Conservation (phyloP, 2,113 vertebrate species). For the Peucedramus taeniatus region DNA sequence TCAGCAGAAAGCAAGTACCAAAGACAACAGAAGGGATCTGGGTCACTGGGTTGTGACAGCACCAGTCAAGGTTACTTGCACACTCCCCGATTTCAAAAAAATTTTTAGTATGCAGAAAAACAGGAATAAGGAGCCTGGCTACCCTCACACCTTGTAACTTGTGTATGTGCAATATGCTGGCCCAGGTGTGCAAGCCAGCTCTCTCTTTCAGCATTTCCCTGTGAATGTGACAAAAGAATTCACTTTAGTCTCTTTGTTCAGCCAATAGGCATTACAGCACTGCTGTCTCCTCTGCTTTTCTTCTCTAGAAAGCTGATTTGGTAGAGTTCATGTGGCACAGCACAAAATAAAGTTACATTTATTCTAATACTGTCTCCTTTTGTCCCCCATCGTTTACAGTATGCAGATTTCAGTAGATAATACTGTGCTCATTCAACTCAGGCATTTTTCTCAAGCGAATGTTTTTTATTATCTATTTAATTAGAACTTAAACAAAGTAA, state of each 20-base stretch:
- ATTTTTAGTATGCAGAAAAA: neutral
- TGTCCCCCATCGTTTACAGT: neutral
- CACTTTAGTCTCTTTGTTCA: neutral
- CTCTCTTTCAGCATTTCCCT: neutral
- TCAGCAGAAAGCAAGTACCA: neutral
- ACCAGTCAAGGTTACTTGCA: neutral
- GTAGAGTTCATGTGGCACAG: neutral
- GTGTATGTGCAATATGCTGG: neutral
- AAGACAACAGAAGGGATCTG: neutral
- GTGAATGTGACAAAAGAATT: neutral
- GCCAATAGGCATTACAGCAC: accelerated
- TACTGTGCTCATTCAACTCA: neutral
- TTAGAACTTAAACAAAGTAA: neutral
- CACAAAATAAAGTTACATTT: neutral
- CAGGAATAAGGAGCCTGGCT: neutral
- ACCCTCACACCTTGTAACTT: neutral
- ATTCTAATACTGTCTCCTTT: neutral
- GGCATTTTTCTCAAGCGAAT: neutral
- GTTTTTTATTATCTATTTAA: neutral
- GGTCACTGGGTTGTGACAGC: neutral
- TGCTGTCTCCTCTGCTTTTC: neutral
- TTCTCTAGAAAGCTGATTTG: neutral
- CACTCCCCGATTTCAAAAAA: neutral
- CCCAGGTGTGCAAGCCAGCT: neutral
- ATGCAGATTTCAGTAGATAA: neutral